These are phyloP conservation scores for Vanessa atalanta DNA, from an alignment of 1,140 invertebrate species.

Conservation along the genomic window DNA sequence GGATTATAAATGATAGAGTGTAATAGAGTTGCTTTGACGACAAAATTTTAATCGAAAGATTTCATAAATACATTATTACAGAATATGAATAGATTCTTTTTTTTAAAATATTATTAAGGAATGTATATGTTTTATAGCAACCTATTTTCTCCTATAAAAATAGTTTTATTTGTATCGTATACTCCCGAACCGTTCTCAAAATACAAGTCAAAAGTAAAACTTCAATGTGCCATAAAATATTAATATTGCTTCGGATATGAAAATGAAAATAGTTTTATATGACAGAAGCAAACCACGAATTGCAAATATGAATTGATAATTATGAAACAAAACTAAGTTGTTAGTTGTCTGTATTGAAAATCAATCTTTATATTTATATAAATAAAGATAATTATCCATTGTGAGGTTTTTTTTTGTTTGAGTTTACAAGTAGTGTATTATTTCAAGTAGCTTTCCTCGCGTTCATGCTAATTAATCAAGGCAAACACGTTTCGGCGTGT, in stretches of 20 bases:
- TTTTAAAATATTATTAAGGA: background rate
- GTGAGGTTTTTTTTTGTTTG: conserved; percentile 25
- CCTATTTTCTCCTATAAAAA: background rate
- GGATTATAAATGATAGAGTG: too few species aligned
- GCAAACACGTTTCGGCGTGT: conserved; percentile 32
- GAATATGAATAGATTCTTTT: background rate
- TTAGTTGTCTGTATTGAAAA: conserved; percentile 8
- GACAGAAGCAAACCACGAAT: conserved; percentile 21
- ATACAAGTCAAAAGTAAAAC: background rate
- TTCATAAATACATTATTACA: too few species aligned
- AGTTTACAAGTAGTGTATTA: conserved; percentile 29
- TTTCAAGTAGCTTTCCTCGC: conserved; percentile 34
- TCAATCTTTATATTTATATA: background rate
- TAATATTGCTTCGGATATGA: background rate
- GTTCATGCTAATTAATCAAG: conserved; percentile 42
- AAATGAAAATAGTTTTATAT: conserved; percentile 19
- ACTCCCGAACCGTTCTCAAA: background rate
- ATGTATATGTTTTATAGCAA: background rate
- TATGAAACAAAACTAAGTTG: conserved; percentile 22
- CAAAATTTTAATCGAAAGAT: too few species aligned
- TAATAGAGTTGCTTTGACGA: too few species aligned
- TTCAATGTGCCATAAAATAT: background rate
- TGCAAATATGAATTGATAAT: conserved; percentile 22
- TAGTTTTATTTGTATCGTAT: background rate
- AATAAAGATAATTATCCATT: conserved; percentile 23